These are phyloP conservation scores for Cephalophus harveyi DNA, from an alignment of 2,113 vertebrate species.

Conservation along the genomic window DNA sequence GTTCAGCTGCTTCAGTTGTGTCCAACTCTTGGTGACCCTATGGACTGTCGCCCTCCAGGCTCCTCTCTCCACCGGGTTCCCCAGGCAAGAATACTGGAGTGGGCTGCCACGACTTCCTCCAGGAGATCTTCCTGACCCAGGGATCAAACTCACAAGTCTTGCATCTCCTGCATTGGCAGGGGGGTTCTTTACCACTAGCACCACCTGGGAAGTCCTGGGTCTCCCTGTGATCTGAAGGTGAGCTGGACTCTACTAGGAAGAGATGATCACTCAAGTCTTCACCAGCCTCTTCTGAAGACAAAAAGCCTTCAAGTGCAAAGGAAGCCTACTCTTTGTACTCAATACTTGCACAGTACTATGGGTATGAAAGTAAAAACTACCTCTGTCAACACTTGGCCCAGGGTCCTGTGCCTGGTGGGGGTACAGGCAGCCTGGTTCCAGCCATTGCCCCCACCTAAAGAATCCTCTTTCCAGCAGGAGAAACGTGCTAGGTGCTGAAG, in stretches of 20 bases:
- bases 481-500: background rate
- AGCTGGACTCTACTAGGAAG: background rate
- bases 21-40: background rate
- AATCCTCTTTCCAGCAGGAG: background rate
- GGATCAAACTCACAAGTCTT: background rate
- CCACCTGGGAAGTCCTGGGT: background rate
- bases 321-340: background rate
- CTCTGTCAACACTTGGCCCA: background rate
- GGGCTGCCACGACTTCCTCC: background rate
- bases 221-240: background rate
- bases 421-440: background rate
- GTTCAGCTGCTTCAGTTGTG: background rate
- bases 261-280: background rate
- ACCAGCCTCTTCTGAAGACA: background rate
- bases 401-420: background rate
- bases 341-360: background rate
- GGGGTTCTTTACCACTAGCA: background rate
- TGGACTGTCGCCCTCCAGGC: background rate
- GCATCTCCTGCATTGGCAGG: background rate
- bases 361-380: background rate
- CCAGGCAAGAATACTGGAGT: background rate
- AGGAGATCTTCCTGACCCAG: background rate
- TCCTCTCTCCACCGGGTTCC: background rate
- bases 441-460: background rate
- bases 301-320: background rate